A percentile compares a stretch with the other conserved stretches of the same genome.
These are phyloP conservation scores for Athalia cordata DNA, from an alignment of 2,888 invertebrate genomes.

Conservation along the genomic window DNA sequence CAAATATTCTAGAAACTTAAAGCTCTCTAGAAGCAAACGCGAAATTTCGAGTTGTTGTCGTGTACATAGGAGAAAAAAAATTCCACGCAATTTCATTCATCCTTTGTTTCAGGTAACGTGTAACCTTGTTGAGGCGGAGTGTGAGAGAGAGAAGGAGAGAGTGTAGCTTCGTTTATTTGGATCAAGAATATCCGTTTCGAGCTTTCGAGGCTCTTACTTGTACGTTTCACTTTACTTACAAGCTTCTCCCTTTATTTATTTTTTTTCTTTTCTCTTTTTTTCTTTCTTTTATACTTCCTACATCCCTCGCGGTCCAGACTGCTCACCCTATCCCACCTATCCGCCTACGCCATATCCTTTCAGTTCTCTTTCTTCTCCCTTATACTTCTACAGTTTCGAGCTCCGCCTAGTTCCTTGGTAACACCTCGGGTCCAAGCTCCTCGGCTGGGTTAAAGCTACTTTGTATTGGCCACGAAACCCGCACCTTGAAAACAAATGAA, in stretches of 20 bases:
- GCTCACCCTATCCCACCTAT: conserved; percentile 4
- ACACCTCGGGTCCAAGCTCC: conserved; percentile 18
- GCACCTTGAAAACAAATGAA: conserved; percentile 34
- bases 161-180: not conserved
- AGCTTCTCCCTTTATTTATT: not conserved
- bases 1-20: too few relatives aligned
- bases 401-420: conserved; percentile 34
- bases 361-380: too few relatives aligned
- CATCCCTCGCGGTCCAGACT: conserved; percentile 33
- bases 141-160: too few relatives aligned
- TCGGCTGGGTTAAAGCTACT: conserved; percentile 40
- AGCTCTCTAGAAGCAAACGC: too few relatives aligned
- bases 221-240: conserved; percentile 27
- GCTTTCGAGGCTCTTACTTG: conserved; percentile 9
- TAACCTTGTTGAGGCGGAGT: too few relatives aligned
- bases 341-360: not conserved
- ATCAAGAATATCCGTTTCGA: conserved; percentile 27
- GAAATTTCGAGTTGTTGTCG: too few relatives aligned
- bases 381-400: conserved; percentile 7
- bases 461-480: conserved; percentile 39
- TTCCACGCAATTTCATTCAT: too few relatives aligned
- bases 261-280: conserved; percentile 18
- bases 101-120: too few relatives aligned
- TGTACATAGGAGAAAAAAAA: too few relatives aligned
- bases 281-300: not conserved